A percentile compares a stretch with the other conserved stretches of the same genome.
These are phyloP conservation scores for Dimorphilus gyrociliatus DNA, from an alignment of 2,888 invertebrate species.

Conservation along the genomic window DNA sequence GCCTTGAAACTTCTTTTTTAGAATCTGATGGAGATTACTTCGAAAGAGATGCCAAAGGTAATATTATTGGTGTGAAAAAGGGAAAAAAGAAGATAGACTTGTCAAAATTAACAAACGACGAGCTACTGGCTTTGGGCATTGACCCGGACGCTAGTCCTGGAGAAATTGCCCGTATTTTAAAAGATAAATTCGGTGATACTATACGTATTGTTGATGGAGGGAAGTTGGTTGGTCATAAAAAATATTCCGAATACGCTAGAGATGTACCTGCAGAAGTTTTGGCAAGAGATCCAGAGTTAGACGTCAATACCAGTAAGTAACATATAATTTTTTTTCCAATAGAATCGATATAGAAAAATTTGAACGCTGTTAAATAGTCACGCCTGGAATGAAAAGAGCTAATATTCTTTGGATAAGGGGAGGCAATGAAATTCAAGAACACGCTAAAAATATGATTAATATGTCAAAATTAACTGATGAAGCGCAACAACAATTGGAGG, in stretches of 20 bases:
- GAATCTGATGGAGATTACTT: constrained; percentile 22
- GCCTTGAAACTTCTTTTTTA: constrained; percentile 5
- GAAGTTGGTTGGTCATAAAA: constrained; percentile 22
- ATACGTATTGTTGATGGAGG: constrained; percentile 21
- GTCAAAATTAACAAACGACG: constrained; percentile 28
- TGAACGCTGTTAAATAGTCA: neutral
- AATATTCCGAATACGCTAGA: constrained; percentile 25
- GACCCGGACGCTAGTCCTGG: constrained; percentile 29
- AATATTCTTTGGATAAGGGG: constrained; percentile 31
- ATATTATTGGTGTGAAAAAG: constrained; percentile 15
- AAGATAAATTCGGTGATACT: constrained; percentile 21
- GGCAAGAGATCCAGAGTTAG: constrained; percentile 33
- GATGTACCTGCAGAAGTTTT: constrained; percentile 30
- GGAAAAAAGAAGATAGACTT: constrained; percentile 35
- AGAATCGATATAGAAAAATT: too few relatives aligned
- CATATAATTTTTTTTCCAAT: neutral
- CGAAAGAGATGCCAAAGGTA: constrained; percentile 25
- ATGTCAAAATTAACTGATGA: constrained; percentile 21
- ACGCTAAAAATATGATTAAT: constrained; percentile 28
- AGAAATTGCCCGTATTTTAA: constrained; percentile 29
- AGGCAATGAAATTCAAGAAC: constrained; percentile 24
- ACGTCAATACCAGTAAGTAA: constrained; percentile 25
- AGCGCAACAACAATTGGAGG: constrained; percentile 24
- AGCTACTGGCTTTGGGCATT: constrained; percentile 28
- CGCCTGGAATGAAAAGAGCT: constrained; percentile 14